Conservation (phyloP, 2,797 vertebrate genomes). For the Falco novaeseelandiae region DNA sequence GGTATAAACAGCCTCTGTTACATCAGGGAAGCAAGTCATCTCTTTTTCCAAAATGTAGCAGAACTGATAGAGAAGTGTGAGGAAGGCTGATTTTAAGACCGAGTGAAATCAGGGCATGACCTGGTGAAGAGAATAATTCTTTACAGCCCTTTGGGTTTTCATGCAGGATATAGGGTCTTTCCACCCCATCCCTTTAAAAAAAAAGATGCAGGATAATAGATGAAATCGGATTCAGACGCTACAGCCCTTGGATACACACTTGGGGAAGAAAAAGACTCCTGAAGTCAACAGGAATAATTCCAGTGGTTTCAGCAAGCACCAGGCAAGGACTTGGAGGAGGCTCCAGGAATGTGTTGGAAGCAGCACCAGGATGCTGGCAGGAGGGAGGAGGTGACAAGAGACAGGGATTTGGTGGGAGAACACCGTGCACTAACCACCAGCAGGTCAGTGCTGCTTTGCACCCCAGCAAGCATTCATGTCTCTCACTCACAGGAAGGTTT, state of each 20-base stretch:
- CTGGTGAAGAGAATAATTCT: neutral
- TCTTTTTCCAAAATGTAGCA: neutral
- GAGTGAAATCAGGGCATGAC: neutral
- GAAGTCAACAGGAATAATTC: neutral
- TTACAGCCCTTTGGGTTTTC: neutral
- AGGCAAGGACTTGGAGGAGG: neutral
- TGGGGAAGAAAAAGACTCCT: neutral
- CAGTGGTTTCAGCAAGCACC: neutral
- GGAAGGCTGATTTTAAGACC: neutral
- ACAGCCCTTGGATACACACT: neutral
- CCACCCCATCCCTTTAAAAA: neutral
- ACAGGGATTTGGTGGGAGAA: neutral
- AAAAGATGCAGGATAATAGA: neutral
- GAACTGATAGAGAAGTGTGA: neutral
- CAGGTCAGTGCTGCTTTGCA: neutral
- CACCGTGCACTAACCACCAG: neutral
- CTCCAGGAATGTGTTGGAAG: neutral
- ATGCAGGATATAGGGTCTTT: neutral
- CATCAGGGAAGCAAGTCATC: neutral
- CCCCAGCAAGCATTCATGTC: fast-evolving
- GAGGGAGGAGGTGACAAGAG: neutral
- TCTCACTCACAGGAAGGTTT: neutral
- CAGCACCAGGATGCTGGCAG: neutral
- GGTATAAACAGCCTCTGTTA: neutral
- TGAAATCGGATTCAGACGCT: neutral